These are phyloP conservation scores for Acanthopagrus latus DNA, from an alignment of 2,797 vertebrate genomes.

Conservation along the genomic window DNA sequence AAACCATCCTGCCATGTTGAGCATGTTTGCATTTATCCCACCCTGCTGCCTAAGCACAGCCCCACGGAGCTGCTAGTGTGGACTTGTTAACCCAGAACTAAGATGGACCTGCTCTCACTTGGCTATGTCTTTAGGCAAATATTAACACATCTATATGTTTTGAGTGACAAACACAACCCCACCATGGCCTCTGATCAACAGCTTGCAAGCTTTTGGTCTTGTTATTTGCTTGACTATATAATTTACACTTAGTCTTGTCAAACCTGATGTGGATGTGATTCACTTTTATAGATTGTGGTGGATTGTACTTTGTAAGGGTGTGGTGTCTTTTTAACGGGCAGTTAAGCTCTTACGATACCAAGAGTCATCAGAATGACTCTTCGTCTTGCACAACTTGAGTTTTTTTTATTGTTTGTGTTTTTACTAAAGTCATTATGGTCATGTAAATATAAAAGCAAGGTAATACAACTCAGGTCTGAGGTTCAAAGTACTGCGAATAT, in stretches of 20 bases:
- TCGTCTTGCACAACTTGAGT: not conserved
- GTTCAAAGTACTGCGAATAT: not conserved
- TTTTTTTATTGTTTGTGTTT: not conserved
- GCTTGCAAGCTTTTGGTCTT: not conserved
- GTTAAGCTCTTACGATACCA: not conserved
- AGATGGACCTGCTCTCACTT: not conserved
- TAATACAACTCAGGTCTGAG: not conserved
- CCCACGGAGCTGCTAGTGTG: not conserved
- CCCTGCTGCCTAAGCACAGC: not conserved
- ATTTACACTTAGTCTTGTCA: not conserved
- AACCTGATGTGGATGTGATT: not conserved
- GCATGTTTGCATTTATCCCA: not conserved
- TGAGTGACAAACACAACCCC: not conserved
- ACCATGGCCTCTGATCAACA: not conserved
- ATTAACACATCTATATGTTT: not conserved
- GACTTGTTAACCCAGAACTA: not conserved
- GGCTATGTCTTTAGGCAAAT: not conserved
- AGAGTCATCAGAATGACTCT: not conserved
- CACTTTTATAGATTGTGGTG: not conserved
- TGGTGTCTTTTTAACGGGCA: not conserved
- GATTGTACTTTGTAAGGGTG: not conserved
- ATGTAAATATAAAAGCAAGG: not conserved
- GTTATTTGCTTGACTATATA: not conserved
- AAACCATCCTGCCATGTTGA: not conserved
- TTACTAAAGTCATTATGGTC: not conserved